Percentiles rank a stretch among this genome's conserved stretches.
Evolutionary conservation across 2,888 invertebrate genomes (phyloP).

Genomic region (Argyresthia goedartella): DNA sequence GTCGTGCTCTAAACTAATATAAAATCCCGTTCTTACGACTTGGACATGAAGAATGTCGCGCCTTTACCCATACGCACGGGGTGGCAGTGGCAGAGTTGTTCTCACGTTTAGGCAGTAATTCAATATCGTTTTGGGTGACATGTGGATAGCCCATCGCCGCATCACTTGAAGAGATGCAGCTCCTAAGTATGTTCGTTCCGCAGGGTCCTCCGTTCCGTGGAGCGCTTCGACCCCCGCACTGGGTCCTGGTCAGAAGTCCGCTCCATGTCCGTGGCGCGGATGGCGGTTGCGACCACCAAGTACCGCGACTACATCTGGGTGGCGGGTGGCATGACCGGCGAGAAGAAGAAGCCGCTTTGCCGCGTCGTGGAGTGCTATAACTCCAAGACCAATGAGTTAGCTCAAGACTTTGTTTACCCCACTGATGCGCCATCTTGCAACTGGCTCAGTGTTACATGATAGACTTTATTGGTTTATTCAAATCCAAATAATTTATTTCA

Average conservation of each 20-base stretch:
- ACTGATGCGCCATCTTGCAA: background rate
- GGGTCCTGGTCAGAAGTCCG: slow-evolving; percentile 72
- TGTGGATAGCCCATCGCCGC: too few species aligned
- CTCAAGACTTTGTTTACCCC: too few species aligned
- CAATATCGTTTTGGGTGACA: too few species aligned
- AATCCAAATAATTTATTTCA: too few species aligned
- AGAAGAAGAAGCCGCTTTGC: slow-evolving; percentile 66
- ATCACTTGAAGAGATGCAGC: too few species aligned
- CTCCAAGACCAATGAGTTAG: slow-evolving; percentile 71
- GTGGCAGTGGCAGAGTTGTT: too few species aligned
- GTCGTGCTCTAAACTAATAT: too few species aligned
- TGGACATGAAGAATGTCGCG: too few species aligned
- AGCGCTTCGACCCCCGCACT: slow-evolving; percentile 69
- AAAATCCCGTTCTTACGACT: too few species aligned
- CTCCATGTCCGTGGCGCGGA: slow-evolving; percentile 70
- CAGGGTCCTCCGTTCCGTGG: slow-evolving; percentile 73
- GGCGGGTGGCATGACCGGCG: slow-evolving; percentile 78
- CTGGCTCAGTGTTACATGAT: background rate
- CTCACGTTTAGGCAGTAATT: too few species aligned
- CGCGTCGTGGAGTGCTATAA: slow-evolving; percentile 76
- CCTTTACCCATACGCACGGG: too few species aligned
- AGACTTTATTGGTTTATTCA: background rate
- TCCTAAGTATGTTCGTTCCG: too few species aligned
- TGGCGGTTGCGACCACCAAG: slow-evolving; percentile 73
- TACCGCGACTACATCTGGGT: slow-evolving; percentile 79